These are phyloP conservation scores for Caradrina clavipalpis DNA, from an alignment of 2,888 invertebrate species.

Conservation along the genomic window DNA sequence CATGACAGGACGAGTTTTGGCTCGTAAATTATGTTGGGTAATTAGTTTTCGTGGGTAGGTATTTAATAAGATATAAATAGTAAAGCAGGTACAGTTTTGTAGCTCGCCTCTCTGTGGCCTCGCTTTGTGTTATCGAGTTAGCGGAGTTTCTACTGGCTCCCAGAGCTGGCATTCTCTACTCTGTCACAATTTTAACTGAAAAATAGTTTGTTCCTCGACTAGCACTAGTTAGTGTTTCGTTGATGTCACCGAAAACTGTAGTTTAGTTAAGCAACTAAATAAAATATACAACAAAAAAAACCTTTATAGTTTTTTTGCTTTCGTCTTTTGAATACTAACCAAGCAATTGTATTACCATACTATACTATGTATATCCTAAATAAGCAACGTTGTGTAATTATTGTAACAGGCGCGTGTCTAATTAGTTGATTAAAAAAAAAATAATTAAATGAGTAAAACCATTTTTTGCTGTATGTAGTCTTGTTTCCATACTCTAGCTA, in stretches of 20 bases:
- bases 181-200: neutral
- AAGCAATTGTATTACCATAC: too few species aligned
- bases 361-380: too few species aligned
- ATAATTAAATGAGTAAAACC: too few species aligned
- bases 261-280: neutral
- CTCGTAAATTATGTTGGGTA: slow-evolving; percentile 64
- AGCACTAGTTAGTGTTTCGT: neutral
- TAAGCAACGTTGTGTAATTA: neutral
- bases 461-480: too few species aligned
- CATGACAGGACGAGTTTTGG: slow-evolving; percentile 57
- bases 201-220: neutral
- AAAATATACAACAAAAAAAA: too few species aligned
- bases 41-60: slow-evolving; percentile 61
- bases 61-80: slow-evolving; percentile 64
- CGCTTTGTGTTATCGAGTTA: slow-evolving; percentile 35
- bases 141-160: slow-evolving; percentile 2
- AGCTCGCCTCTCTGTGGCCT: slow-evolving; percentile 18
- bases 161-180: slow-evolving; percentile 9
- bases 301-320: too few species aligned
- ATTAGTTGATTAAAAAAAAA: neutral
- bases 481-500: too few species aligned
- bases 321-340: too few species aligned
- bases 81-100: slow-evolving; percentile 42
- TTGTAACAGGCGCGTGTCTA: neutral
- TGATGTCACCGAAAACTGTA: neutral